Base-by-base conservation (phyloP, 2,888 invertebrate species). In the Meandrusa payeni region DNA sequence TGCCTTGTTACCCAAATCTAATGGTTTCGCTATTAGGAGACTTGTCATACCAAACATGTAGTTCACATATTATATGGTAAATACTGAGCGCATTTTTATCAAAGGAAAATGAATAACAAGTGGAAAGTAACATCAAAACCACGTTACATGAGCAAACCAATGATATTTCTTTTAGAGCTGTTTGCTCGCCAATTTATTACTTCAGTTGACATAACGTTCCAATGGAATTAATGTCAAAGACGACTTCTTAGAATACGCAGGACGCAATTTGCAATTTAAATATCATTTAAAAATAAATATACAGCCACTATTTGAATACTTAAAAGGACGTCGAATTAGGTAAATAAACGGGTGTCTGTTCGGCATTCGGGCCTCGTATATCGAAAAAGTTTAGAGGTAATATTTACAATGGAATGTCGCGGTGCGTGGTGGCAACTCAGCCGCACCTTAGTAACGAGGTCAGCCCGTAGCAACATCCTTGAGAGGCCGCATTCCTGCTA, bases 401-500 rank as follows among this genome's bases (percentile, higher is more conserved):
- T 58, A 52, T 57, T 56, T 53, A 61, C 55, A 61, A 64, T 57
- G 83, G 86, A 86, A 87, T 86, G 85, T 61, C 54, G 79, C 39
- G 27, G 24, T 64, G 37, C 64, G 55, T 54, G 61, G 52, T 54
- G 59, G 63, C 56, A 55, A 33, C 62, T 55, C 55, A 59, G 77
- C 76, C 86, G 74, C 86, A 76, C 82, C 85, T 81, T 65, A 36
- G 53, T 55, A 64, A 64, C 67, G 78, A 70, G 74, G 78, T 64
- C 70, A 61, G 47, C 62, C 52, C 55, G 57, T 51, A 41, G 69
- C 81, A 75, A 75, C 86, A 86, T 86, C 87, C 86, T 86, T 86
- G 86, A 83, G 67, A 82, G 81, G 83, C 85, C 77, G 67, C 86
- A 86, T 87, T 85, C 86, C 86, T 55, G 55, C 62, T 67, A 64